Percentiles rank a stretch among this genome's conserved stretches.
Evolutionary conservation across 2,888 invertebrate genomes (phyloP).

Genomic region (Limnephilus marmoratus): DNA sequence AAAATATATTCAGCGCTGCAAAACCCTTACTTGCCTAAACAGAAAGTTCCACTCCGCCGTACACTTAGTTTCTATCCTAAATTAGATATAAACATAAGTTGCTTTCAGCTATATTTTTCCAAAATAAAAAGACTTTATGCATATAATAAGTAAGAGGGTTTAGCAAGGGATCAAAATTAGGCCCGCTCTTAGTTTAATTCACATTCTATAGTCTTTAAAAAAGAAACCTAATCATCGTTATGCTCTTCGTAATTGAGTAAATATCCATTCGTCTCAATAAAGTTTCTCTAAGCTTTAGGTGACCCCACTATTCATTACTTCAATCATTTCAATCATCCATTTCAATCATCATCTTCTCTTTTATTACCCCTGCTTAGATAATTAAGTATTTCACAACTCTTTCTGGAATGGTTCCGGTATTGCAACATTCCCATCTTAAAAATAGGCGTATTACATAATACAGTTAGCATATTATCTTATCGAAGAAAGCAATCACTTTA

Average conservation of each 20-base stretch:
- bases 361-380: too few species aligned
- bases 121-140: not conserved
- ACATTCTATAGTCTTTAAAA: not conserved
- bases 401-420: too few species aligned
- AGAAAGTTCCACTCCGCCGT: not conserved
- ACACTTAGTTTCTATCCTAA: not conserved
- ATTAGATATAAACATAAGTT: not conserved
- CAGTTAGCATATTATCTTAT: too few species aligned
- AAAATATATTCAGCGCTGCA: not conserved
- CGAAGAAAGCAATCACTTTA: too few species aligned
- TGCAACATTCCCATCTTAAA: too few species aligned
- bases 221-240: too few species aligned
- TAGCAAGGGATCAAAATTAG: not conserved
- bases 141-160: not conserved
- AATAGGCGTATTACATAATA: too few species aligned
- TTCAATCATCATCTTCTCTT: too few species aligned
- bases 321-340: too few species aligned
- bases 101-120: not conserved
- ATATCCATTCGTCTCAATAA: not conserved
- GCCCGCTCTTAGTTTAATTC: not conserved
- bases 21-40: not conserved
- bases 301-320: too few species aligned
- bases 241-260: not conserved
- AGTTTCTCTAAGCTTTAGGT: not conserved
- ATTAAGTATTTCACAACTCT: too few species aligned